Percentiles rank a stretch among this genome's conserved stretches.
These are phyloP conservation scores for Drosophila sp. DNA, from an alignment of 1,140 invertebrate genomes.

Conservation along the genomic window DNA sequence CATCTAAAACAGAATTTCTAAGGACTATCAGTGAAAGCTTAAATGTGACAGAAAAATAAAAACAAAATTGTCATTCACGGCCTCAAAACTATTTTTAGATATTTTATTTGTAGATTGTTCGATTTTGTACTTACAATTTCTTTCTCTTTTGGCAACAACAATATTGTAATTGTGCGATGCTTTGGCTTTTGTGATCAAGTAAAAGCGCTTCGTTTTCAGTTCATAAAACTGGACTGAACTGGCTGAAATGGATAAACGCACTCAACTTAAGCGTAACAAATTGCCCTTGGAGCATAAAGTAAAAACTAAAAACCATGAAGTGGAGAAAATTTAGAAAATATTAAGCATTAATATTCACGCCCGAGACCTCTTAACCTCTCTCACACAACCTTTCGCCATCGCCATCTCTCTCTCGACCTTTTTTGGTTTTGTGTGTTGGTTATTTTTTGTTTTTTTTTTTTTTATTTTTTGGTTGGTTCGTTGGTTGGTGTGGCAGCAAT, in stretches of 20 bases:
- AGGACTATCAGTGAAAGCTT: background rate
- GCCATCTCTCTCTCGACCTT: conserved; percentile 12
- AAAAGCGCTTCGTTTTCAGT: conserved; percentile 23
- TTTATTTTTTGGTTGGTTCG: background rate
- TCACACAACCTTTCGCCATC: conserved; percentile 1
- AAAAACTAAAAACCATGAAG: conserved; percentile 63
- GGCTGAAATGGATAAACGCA: conserved; percentile 17
- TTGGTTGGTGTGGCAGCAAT: conserved; percentile 72
- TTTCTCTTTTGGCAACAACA: background rate
- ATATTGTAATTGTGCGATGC: background rate
- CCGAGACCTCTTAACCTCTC: conserved; percentile 13
- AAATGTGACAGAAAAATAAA: background rate
- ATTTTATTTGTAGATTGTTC: background rate
- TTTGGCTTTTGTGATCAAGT: conserved; percentile 1
- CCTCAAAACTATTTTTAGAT: background rate
- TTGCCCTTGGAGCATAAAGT: conserved; percentile 31
- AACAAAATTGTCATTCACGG: too few species aligned
- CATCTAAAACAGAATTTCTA: too few species aligned
- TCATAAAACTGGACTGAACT: conserved; percentile 26
- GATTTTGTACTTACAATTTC: background rate
- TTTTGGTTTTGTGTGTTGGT: conserved; percentile 13
- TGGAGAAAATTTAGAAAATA: conserved; percentile 52
- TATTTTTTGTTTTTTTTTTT: background rate
- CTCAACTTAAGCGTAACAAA: conserved; percentile 28
- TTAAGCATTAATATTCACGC: conserved; percentile 70